Evolutionary conservation across 2,888 invertebrate genomes (phyloP).

Genomic region (Synanthedon tipuliformis): DNA sequence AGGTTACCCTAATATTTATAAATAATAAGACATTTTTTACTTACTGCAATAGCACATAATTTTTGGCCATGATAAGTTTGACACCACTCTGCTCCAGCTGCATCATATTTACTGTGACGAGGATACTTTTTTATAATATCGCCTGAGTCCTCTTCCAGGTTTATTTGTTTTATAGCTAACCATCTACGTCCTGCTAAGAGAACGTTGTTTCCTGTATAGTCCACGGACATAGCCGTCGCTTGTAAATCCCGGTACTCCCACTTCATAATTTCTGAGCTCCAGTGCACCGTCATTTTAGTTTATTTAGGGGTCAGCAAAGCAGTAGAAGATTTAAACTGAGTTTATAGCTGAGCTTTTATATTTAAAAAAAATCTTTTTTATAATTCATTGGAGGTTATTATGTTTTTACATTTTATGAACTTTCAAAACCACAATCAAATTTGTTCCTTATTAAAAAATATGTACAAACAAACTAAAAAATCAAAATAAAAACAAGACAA

Average conservation of each 20-base stretch:
- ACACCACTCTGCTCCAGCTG: conserved; percentile 93
- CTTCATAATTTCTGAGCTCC: conserved; percentile 65
- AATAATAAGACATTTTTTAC: conserved; percentile 8
- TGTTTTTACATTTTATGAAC: too few relatives aligned
- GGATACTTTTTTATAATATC: conserved; percentile 82
- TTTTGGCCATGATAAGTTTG: conserved; percentile 82
- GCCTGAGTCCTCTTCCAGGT: conserved; percentile 77
- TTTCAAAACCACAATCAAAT: too few relatives aligned
- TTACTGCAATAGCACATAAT: conserved; percentile 88
- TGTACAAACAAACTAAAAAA: too few relatives aligned
- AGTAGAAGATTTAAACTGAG: too few relatives aligned
- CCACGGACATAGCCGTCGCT: conserved; percentile 94
- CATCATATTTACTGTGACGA: conserved; percentile 92
- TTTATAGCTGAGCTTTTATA: too few relatives aligned
- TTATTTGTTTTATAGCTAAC: conserved; percentile 80
- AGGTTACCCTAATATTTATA: background rate
- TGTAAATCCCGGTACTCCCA: conserved; percentile 87
- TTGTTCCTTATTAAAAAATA: too few relatives aligned
- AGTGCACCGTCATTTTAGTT: conserved; percentile 51
- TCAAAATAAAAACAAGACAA: too few relatives aligned
- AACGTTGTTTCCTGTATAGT: conserved; percentile 86
- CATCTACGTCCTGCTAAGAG: conserved; percentile 86
- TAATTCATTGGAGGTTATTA: too few relatives aligned
- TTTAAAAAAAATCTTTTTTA: too few relatives aligned
- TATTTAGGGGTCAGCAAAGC: background rate